phyloP scores from a whole-genome alignment of 2,888 invertebrate species.

The Melikaiella ostensackeni region DNA sequence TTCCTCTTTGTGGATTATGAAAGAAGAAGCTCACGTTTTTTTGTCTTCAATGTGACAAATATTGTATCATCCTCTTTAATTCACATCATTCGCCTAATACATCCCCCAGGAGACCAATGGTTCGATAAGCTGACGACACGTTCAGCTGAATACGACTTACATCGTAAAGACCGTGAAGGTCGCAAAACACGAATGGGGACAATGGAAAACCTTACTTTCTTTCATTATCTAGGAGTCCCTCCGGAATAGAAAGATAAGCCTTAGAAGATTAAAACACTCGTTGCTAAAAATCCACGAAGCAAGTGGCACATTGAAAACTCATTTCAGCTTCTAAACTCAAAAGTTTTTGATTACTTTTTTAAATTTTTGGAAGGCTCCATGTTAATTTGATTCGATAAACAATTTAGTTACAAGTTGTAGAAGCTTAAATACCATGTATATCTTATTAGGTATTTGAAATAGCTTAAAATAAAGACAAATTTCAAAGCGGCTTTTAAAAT shows the following conservation, averaged over 20 bases:
- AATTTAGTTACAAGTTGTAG: too few relatives aligned
- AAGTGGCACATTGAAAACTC: not conserved
- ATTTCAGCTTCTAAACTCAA: not conserved
- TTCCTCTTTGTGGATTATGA: not conserved
- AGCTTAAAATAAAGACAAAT: too few relatives aligned
- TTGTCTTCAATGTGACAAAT: not conserved
- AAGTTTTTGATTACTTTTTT: not conserved
- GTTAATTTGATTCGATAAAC: not conserved
- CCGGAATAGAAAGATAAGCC: not conserved
- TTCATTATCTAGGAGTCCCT: slow-evolving; percentile 34
- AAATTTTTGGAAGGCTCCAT: not conserved
- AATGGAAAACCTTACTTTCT: slow-evolving; percentile 33
- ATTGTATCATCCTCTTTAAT: slow-evolving; percentile 45
- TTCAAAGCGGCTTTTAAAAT: too few relatives aligned
- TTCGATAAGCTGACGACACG: slow-evolving; percentile 46
- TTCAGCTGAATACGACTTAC: slow-evolving; percentile 41
- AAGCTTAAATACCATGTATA: too few relatives aligned
- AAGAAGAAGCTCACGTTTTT: not conserved
- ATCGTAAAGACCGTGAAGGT: slow-evolving; percentile 25
- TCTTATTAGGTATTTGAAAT: too few relatives aligned
- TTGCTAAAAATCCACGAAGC: not conserved
- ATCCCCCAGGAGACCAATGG: slow-evolving; percentile 40
- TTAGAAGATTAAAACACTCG: not conserved
- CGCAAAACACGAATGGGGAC: slow-evolving; percentile 35
- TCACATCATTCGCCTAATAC: slow-evolving; percentile 34